Conservation (phyloP, 2,113 vertebrate genomes). For the Litocranius walleri region DNA sequence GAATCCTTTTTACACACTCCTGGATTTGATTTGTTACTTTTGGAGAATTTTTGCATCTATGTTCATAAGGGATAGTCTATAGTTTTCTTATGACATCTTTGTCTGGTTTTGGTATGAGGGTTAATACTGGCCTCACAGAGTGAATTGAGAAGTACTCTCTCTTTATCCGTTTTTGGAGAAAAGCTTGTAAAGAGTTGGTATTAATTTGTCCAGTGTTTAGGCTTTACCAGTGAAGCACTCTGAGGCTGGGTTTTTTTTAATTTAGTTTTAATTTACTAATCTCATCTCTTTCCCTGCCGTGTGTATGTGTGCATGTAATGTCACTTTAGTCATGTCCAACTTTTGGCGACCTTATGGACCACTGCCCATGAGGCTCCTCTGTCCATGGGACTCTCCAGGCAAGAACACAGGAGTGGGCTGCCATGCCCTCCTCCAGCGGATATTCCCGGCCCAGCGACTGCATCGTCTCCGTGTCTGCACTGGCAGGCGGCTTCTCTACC, state of each 20-base stretch:
- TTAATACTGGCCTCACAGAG: background rate
- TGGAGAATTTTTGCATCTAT: background rate
- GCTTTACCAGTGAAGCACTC: background rate
- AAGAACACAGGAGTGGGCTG: background rate
- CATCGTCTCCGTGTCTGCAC: fast-evolving
- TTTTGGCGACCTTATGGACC: background rate
- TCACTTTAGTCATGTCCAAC: background rate
- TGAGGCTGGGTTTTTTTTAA: background rate
- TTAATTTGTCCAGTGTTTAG: background rate
- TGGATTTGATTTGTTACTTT: background rate
- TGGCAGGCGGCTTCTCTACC: background rate
- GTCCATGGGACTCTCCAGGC: background rate
- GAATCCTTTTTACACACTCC: background rate
- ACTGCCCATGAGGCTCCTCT: background rate
- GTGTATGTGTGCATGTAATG: background rate
- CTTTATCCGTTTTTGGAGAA: background rate
- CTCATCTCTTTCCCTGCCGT: background rate
- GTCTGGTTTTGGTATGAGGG: background rate
- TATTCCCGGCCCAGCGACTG: background rate
- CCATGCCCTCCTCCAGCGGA: background rate
- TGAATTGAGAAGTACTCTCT: background rate
- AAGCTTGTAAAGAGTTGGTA: background rate
- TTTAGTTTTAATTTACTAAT: background rate
- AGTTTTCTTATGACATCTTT: background rate
- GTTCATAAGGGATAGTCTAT: background rate